phyloP scores from a whole-genome alignment of 2,797 vertebrate species.

The Phylloscopus collybita region DNA sequence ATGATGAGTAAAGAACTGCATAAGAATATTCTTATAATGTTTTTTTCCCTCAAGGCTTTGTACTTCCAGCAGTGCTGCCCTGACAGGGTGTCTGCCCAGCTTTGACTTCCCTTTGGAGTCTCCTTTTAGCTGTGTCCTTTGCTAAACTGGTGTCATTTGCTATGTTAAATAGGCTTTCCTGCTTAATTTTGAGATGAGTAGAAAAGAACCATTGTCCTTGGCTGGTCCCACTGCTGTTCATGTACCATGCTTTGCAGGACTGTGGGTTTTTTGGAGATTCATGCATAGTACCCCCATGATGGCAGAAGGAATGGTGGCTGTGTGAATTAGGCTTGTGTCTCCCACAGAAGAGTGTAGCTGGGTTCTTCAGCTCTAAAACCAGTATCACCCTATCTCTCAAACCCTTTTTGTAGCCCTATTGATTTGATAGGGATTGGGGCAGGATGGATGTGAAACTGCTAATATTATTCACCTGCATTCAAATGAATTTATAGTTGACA shows the following conservation, averaged over 20 bases:
- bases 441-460: background rate
- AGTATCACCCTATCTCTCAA: background rate
- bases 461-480: background rate
- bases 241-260: background rate
- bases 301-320: background rate
- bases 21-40: background rate
- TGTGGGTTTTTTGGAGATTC: background rate
- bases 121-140: background rate
- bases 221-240: too few relatives aligned
- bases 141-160: background rate
- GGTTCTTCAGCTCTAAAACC: background rate
- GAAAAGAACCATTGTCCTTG: too few relatives aligned
- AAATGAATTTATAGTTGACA: background rate
- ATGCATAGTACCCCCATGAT: fast-evolving
- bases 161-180: background rate
- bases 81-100: background rate
- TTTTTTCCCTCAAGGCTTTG: background rate
- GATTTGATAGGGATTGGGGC: background rate
- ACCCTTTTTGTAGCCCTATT: background rate
- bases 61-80: background rate
- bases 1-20: background rate
- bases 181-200: background rate
- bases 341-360: background rate
- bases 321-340: background rate
- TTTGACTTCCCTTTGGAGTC: background rate